Percentiles rank a stretch among this genome's conserved stretches.
These are phyloP conservation scores for Branchipolynoe longqiensis DNA, from an alignment of 2,888 invertebrate genomes.

Conservation along the genomic window DNA sequence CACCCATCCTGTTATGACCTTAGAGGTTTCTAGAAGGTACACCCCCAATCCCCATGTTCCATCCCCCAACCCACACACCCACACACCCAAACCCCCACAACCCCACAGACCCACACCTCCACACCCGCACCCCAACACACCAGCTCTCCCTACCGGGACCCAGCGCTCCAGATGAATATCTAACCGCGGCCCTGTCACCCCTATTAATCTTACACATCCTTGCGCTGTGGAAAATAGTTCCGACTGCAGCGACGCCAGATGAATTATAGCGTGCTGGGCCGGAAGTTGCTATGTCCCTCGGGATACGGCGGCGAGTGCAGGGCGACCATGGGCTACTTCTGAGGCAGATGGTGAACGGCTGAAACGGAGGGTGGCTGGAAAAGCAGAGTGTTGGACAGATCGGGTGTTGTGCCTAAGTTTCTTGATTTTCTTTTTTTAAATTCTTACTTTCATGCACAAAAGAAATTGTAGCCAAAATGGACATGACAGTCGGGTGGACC, in stretches of 20 bases:
- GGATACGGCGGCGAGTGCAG: not conserved
- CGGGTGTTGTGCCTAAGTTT: too few species aligned
- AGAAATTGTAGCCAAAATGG: too few species aligned
- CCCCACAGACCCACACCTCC: not conserved
- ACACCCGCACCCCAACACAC: not conserved
- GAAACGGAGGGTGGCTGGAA: not conserved
- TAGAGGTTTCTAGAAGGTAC: too few species aligned
- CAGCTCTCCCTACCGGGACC: not conserved
- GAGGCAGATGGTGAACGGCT: not conserved
- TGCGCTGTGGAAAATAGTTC: slow-evolving; percentile 32
- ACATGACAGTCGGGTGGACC: too few species aligned
- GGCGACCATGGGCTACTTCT: not conserved
- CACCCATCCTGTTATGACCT: too few species aligned
- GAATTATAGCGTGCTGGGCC: not conserved
- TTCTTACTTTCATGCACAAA: too few species aligned
- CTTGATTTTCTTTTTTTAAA: too few species aligned
- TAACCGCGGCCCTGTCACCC: not conserved
- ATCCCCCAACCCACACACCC: too few species aligned
- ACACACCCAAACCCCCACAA: too few species aligned
- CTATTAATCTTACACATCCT: slow-evolving; percentile 43
- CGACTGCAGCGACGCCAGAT: not conserved
- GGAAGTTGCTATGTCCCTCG: not conserved
- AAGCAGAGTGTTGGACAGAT: not conserved
- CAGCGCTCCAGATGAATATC: slow-evolving; percentile 44
- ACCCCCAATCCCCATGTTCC: too few species aligned